These are phyloP conservation scores for Cotesia chilonis DNA, from an alignment of 1,140 invertebrate genomes.

Conservation along the genomic window DNA sequence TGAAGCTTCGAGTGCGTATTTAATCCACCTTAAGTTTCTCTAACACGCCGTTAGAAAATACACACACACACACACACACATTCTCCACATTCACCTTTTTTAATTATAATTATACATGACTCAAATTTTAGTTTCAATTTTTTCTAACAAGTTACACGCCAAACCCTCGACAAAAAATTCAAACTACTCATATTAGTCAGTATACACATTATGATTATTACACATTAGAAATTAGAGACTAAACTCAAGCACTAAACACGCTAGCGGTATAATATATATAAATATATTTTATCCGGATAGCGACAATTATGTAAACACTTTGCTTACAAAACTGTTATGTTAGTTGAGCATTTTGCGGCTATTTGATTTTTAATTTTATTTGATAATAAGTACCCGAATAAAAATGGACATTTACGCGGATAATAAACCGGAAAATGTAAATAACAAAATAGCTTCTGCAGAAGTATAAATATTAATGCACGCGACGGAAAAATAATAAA, in stretches of 20 bases:
- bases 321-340: no score
- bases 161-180: not conserved
- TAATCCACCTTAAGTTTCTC: slow-evolving; percentile 28
- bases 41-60: slow-evolving; percentile 25
- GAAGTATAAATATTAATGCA: slow-evolving; percentile 11
- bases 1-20: slow-evolving; percentile 26
- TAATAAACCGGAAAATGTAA: slow-evolving; percentile 20
- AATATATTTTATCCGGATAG: no score
- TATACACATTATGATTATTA: no score
- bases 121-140: no score
- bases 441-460: slow-evolving; percentile 20
- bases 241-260: no score
- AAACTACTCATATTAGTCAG: no score
- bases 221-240: no score
- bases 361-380: not conserved
- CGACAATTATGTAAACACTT: no score
- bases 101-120: not conserved
- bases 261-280: no score
- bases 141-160: no score
- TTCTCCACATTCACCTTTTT: not conserved
- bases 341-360: no score
- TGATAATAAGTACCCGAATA: not conserved
- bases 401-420: slow-evolving; percentile 3
- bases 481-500: not conserved
- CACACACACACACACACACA: not conserved